Conservation (phyloP, 2,113 vertebrate genomes). For the Euleptes europaea region DNA sequence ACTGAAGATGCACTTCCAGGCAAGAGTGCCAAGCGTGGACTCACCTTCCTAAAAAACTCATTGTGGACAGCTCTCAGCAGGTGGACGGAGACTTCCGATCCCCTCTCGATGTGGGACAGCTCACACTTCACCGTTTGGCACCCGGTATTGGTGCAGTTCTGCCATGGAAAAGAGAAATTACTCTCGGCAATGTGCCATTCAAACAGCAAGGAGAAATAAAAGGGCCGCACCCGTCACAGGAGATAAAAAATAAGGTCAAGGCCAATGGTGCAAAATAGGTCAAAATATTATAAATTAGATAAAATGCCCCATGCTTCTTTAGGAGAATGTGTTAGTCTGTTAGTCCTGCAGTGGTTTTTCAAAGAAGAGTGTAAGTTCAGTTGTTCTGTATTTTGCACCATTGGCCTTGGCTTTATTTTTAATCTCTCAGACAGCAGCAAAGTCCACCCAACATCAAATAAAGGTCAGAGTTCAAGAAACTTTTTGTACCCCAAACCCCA, state of each 20-base stretch:
- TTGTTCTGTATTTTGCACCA: no score
- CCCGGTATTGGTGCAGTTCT: slow-evolving; percentile 86
- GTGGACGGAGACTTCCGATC: slow-evolving; percentile 71
- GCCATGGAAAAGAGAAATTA: not conserved
- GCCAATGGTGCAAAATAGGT: no score
- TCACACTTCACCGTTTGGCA: slow-evolving; percentile 83
- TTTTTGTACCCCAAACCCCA: not conserved
- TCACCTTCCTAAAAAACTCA: slow-evolving; percentile 88
- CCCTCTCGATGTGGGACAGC: slow-evolving; percentile 74
- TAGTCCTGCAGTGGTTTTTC: no score
- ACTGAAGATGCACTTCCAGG: no score
- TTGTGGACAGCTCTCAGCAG: slow-evolving; percentile 84
- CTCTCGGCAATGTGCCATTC: rapidly evolving
- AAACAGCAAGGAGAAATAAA: not conserved
- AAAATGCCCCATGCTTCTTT: no score
- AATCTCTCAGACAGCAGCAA: no score
- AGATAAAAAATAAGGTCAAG: no score
- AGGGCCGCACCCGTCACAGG: no score
- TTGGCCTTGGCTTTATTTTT: no score
- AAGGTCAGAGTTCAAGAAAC: not conserved
- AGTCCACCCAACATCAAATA: not conserved
- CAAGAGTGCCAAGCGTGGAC: not conserved
- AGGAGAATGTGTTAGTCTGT: no score
- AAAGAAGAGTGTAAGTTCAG: no score
- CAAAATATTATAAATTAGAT: no score